Base-by-base conservation (phyloP, 2,888 invertebrate species). In the Zygothrica quintamaculata region DNA sequence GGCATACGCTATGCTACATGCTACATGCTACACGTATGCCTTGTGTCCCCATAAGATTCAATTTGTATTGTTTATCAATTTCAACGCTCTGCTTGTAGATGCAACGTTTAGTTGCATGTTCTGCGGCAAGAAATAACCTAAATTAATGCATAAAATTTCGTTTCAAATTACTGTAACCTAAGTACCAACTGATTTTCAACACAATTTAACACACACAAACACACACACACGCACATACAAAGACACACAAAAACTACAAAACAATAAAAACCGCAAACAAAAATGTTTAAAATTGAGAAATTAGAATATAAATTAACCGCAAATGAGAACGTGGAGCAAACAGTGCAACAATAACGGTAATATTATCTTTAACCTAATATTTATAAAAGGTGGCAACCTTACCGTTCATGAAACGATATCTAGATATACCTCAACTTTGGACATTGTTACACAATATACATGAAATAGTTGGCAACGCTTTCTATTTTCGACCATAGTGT, bases 61-160 rank as follows among this genome's bases (percentile, higher is more conserved):
- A 36, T 8, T 12, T 12, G 5, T 47, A 48, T 44, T 26, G 1
- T 18, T 47, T 42, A 25, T 25, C 18, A 44, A 34, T 31, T 29
- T 40, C n/a, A 7, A 15, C 25, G 7, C 6, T 22, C 15, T 37
- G 11, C 8, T 9, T 12, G n/a, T 12, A 5, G 1, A 16, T 36
- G 13, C 57, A 46, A 8, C 11, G 15, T 8, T 25, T 52, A 40
- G 71, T 52, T 51, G 43, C 40, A 52, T 70, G 65, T 36, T 50
- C 8, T 47, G 50, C 25, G 67, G 47, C 64, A 62, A 29, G 29
- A 70, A 33, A 16, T 40, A 33, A 26, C 15, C 15, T 5, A 7
- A 29, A 29, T 29, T 29, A 1, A 29, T 1, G 29, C 9, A 9
- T 9, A n/a, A 2, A 8, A 6, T 29, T 8, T 5, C 29, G 29